Conservation (phyloP, 2,888 invertebrate genomes). For the Drosophila setosimentum region DNA sequence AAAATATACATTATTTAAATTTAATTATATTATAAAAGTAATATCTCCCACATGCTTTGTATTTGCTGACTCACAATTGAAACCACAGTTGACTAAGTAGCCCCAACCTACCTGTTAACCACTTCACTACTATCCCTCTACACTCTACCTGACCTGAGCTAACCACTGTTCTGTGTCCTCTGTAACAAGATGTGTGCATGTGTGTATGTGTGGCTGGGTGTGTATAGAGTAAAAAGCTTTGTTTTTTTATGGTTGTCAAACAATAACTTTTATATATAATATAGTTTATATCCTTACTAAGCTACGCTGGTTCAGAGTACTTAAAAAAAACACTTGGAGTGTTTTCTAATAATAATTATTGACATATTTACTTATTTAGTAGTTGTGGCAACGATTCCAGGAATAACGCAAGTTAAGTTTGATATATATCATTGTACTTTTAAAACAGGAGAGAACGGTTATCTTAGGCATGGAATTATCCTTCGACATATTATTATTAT, state of each 20-base stretch:
- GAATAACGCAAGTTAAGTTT: neutral
- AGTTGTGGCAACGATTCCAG: neutral
- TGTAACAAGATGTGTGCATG: neutral
- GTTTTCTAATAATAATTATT: neutral
- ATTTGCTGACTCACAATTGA: neutral
- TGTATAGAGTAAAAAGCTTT: neutral
- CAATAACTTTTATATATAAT: neutral
- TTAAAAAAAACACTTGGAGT: neutral
- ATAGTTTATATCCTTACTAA: neutral
- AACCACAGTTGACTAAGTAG: neutral
- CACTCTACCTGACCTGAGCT: neutral
- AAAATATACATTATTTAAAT: neutral
- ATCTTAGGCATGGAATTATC: neutral
- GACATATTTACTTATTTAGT: neutral
- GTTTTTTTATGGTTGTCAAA: neutral
- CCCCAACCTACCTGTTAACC: neutral
- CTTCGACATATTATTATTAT: neutral
- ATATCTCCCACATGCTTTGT: neutral
- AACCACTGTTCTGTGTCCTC: neutral
- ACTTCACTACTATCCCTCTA: neutral
- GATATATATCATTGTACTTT: neutral
- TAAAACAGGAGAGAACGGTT: neutral
- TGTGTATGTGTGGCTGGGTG: neutral
- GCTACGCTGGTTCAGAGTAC: neutral
- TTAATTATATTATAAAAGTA: neutral